Conservation (phyloP, 2,888 invertebrate species). For the Meliscaeva auricollis region DNA sequence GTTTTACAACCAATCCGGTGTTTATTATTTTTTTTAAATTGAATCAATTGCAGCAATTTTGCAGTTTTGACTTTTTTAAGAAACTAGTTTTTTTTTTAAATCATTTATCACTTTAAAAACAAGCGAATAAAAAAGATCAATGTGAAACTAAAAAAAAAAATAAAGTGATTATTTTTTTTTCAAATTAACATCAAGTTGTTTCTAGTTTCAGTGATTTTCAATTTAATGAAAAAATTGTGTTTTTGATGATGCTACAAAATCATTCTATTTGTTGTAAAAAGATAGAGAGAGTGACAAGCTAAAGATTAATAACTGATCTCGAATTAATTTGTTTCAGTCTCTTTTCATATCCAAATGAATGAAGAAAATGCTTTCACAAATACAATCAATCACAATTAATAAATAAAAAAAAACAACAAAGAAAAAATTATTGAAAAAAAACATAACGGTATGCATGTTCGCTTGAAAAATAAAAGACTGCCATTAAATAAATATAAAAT, state of each 20-base stretch:
- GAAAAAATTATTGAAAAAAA: slow-evolving; percentile 5
- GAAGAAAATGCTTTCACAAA: slow-evolving; percentile 5
- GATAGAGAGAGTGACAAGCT: neutral
- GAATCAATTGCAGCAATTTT: slow-evolving; percentile 68
- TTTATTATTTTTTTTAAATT: slow-evolving; percentile 17
- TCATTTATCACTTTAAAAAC: slow-evolving; percentile 33
- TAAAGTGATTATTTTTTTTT: slow-evolving; percentile 34
- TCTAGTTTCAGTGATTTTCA: slow-evolving; percentile 72
- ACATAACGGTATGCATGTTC: slow-evolving; percentile 41
- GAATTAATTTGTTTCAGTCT: neutral
- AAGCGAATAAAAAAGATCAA: slow-evolving; percentile 58
- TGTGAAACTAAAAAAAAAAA: slow-evolving; percentile 1
- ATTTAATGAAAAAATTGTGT: slow-evolving; percentile 28
- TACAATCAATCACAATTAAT: neutral
- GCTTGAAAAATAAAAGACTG: slow-evolving; percentile 74
- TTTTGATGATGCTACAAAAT: slow-evolving; percentile 16
- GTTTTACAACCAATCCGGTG: slow-evolving; percentile 21
- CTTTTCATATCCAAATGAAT: neutral
- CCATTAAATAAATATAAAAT: slow-evolving; percentile 67
- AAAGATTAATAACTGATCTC: neutral
- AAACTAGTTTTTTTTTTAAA: slow-evolving; percentile 66
- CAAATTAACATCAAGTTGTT: slow-evolving; percentile 57
- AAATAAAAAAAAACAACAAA: slow-evolving; percentile 41
- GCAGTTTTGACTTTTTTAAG: slow-evolving; percentile 70
- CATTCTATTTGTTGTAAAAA: too few relatives aligned